Evolutionary conservation across 2,888 invertebrate genomes (phyloP).

Genomic region (Melanostoma scalare): DNA sequence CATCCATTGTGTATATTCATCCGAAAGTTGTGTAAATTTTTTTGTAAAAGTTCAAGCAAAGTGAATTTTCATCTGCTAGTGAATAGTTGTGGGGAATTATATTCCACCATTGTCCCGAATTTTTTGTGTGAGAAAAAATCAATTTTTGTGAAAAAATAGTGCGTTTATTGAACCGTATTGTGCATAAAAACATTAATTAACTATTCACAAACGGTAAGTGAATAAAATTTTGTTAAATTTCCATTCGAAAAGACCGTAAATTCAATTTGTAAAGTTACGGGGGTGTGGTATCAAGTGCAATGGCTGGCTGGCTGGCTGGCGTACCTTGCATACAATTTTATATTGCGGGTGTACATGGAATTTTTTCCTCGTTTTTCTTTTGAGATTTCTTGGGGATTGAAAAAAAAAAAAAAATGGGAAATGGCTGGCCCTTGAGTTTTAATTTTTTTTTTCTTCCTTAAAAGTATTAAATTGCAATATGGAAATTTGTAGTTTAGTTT

Average conservation of each 20-base stretch:
- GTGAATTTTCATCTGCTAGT: constrained; percentile 72
- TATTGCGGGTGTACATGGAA: constrained; percentile 62
- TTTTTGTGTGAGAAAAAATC: constrained; percentile 64
- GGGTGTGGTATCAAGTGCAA: constrained; percentile 73
- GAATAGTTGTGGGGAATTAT: constrained; percentile 70
- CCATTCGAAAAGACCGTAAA: constrained; percentile 17
- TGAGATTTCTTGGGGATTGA: constrained; percentile 20
- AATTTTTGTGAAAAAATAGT: constrained; percentile 75
- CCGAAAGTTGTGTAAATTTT: constrained; percentile 68
- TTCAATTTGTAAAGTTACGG: constrained; percentile 57
- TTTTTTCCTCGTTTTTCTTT: constrained; percentile 46
- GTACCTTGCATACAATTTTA: constrained; percentile 67
- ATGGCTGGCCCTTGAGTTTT: constrained; percentile 6
- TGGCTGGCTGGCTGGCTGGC: constrained; percentile 65
- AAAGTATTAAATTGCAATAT: background rate
- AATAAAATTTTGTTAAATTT: constrained; percentile 53
- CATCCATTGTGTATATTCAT: constrained; percentile 62
- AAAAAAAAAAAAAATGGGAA: constrained; percentile 3
- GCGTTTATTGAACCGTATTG: constrained; percentile 75
- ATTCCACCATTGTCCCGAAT: constrained; percentile 70
- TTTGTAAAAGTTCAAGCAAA: constrained; percentile 64
- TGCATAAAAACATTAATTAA: constrained; percentile 77
- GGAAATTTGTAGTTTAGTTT: background rate
- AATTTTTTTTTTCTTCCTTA: background rate
- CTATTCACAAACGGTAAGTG: constrained; percentile 78